phyloP scores from a whole-genome alignment of 1,140 invertebrate genomes.

The Drosophila littoralis region DNA sequence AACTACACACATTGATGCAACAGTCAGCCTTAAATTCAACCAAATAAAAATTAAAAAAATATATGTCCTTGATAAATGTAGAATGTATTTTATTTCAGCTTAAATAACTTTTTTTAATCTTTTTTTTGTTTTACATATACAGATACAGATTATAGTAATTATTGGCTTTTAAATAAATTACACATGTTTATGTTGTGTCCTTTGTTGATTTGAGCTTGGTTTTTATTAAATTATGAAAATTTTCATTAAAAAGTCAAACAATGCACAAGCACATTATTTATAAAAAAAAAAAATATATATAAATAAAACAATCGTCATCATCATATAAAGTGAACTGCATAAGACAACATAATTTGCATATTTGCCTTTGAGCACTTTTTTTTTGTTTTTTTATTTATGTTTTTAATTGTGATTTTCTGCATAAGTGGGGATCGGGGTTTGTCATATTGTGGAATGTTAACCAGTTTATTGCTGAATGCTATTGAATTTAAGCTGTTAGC shows the following conservation, averaged over 20 bases:
- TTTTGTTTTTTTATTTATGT: slow-evolving; percentile 23
- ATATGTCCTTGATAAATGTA: slow-evolving; percentile 1
- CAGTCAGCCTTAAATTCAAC: neutral
- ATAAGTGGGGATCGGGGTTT: slow-evolving; percentile 13
- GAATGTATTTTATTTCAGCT: slow-evolving; percentile 2
- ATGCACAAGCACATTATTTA: slow-evolving; percentile 23
- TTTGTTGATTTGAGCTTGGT: slow-evolving; percentile 38
- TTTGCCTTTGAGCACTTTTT: slow-evolving; percentile 30
- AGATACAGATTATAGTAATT: slow-evolving; percentile 48
- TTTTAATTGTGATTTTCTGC: slow-evolving; percentile 15
- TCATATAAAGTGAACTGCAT: slow-evolving; percentile 16
- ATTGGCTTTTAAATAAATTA: slow-evolving; percentile 50
- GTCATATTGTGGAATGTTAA: slow-evolving; percentile 59
- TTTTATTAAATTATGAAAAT: slow-evolving; percentile 69
- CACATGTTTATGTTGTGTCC: slow-evolving; percentile 34
- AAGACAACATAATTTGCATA: slow-evolving; percentile 64
- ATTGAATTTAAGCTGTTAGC: slow-evolving; percentile 48
- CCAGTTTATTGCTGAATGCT: slow-evolving; percentile 57
- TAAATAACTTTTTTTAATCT: slow-evolving; percentile 14
- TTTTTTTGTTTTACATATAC: slow-evolving; percentile 6
- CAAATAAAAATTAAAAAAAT: slow-evolving; percentile 14
- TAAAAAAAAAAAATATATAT: slow-evolving; percentile 28
- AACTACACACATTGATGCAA: neutral
- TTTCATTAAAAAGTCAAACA: slow-evolving; percentile 79
- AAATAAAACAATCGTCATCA: slow-evolving; percentile 31